phyloP scores from a whole-genome alignment of 2,888 invertebrate genomes.

The Orgyia antiqua region DNA sequence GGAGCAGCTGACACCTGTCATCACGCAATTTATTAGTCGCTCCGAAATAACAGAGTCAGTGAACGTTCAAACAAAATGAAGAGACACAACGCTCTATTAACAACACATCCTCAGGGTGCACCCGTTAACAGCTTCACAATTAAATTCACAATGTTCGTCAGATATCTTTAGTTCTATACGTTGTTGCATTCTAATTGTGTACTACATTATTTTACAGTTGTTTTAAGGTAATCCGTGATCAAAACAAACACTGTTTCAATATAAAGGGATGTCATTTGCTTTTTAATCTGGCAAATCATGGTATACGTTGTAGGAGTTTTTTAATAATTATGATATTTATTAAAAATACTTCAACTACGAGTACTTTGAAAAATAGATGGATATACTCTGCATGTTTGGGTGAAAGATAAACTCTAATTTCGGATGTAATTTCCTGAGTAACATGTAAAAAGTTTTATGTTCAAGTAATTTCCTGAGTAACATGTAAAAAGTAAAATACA shows the following conservation, averaged over 20 bases:
- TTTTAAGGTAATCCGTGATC: slow-evolving; percentile 24
- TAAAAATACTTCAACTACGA: too few species aligned
- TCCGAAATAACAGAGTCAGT: slow-evolving; percentile 75
- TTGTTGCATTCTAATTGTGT: slow-evolving; percentile 22
- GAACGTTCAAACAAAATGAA: slow-evolving; percentile 74
- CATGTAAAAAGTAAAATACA: too few species aligned
- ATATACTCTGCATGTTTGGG: too few species aligned
- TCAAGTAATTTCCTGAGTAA: too few species aligned
- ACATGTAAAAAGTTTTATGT: too few species aligned
- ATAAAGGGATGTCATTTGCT: too few species aligned
- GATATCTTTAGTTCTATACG: slow-evolving; percentile 25
- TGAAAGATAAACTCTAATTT: too few species aligned
- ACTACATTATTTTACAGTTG: slow-evolving; percentile 17
- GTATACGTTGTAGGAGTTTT: too few species aligned
- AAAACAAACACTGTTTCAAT: slow-evolving; percentile 30
- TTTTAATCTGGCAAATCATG: too few species aligned
- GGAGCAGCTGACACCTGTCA: slow-evolving; percentile 78
- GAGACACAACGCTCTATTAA: slow-evolving; percentile 73
- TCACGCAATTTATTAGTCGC: slow-evolving; percentile 76
- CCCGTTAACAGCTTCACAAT: slow-evolving; percentile 56
- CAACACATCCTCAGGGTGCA: slow-evolving; percentile 60
- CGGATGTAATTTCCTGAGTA: too few species aligned
- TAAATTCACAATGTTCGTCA: slow-evolving; percentile 49
- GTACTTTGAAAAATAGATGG: too few species aligned
- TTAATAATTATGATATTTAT: too few species aligned